Evolutionary conservation across 1,140 invertebrate species (phyloP), one percentile per base, ranked within the genome.

Genomic region (Megalonaias nervosa): DNA sequence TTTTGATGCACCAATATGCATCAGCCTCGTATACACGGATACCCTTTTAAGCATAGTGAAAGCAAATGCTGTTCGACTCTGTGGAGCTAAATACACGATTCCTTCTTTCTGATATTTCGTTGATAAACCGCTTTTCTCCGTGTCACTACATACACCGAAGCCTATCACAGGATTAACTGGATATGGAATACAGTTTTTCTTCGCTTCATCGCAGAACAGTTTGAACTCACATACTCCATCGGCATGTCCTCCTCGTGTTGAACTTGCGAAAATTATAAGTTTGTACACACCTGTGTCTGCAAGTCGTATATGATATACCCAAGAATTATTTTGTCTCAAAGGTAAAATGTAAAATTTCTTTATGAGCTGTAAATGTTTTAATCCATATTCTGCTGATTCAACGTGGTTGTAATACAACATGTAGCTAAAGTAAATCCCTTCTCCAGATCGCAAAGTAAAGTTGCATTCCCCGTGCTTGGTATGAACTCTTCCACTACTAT

Each of bases 231-330:
- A 77, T 56, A 77, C 55, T 11, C 58, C 17, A 9, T 21, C 38
- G 6, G 6, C 11, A 48, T 11, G 38, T 11, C 38, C 38, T 48
- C 65, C 38, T 26, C 38, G 38, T 48, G 6, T 9, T 48, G 38
- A 9, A 48, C 70, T 71, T 23, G 70, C 76, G 31, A 72, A 4
- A 15, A 77, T 68, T 38, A 61, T 23, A 12, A 72, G 31, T 31
- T 72, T 77, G 64, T 72, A 77, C 17, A 77, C 57, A 19, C 76
- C 76, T 48, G 26, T 59, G 72, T 77, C 61, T n/a, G 76, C 69
- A 23, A 71, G 73, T 17, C 76, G 62, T 56, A 72, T 68, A 13
- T 56, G 55, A 19, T 72, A 68, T 31, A 67, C 65, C 76, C 76
- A 73, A 6, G 26, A 57, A 19, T 26, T 59, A 67, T 71, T 59